Conservation (phyloP, 2,113 vertebrate species). For the Hyla sarda region DNA sequence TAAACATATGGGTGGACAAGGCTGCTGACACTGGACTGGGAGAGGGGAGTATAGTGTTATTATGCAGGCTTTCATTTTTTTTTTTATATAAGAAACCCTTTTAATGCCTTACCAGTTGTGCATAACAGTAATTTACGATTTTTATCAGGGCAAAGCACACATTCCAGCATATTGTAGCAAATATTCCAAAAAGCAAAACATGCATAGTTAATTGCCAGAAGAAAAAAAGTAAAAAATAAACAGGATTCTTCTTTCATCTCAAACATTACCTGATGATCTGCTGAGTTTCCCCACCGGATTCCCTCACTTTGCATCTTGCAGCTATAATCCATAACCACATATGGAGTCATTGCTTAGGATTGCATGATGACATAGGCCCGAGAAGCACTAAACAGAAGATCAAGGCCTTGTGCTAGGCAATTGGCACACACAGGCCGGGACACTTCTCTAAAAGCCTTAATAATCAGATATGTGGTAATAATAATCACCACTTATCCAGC, state of each 20-base stretch:
- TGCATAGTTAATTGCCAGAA: too few relatives aligned
- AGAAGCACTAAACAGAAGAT: not conserved
- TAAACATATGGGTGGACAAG: too few relatives aligned
- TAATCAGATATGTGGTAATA: not conserved
- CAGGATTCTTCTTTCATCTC: not conserved
- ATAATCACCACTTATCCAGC: not conserved
- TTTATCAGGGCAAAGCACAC: too few relatives aligned
- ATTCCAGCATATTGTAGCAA: too few relatives aligned
- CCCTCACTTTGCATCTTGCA: not conserved
- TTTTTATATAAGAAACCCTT: too few relatives aligned
- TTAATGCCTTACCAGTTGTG: too few relatives aligned
- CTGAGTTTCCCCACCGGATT: not conserved
- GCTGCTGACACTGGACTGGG: too few relatives aligned
- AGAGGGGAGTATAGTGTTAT: too few relatives aligned
- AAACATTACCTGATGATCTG: not conserved
- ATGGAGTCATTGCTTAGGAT: not conserved
- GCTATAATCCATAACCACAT: not conserved
- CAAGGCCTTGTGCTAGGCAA: not conserved
- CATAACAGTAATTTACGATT: too few relatives aligned
- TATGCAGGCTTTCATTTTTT: too few relatives aligned
- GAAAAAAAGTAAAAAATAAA: too few relatives aligned
- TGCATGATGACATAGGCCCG: not conserved
- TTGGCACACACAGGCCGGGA: not conserved
- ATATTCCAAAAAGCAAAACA: too few relatives aligned
- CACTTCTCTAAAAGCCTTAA: not conserved